Percentiles rank a stretch among this genome's conserved stretches.
Conservation (phyloP, 1,140 invertebrate genomes). For the Caerostris darwini region DNA sequence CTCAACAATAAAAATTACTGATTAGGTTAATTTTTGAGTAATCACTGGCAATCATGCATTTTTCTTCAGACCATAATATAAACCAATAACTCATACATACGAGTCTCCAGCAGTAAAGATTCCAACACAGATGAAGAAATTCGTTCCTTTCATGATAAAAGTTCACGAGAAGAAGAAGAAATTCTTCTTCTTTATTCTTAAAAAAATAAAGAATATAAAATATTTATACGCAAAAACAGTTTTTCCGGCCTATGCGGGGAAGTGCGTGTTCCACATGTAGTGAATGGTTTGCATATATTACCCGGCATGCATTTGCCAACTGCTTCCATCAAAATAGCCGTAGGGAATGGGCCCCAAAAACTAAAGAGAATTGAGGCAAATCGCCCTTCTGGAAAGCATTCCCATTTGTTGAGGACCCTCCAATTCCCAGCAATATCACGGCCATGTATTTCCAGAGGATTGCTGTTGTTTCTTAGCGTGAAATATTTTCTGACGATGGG, state of each 20-base stretch:
- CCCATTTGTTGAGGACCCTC: neutral
- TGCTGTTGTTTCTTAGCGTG: neutral
- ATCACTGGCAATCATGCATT: too few species aligned
- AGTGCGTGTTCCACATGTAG: constrained; percentile 3
- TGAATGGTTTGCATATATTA: constrained; percentile 55
- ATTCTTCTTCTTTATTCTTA: neutral
- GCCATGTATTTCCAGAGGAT: neutral
- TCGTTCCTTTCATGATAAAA: too few species aligned
- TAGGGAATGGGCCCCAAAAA: constrained; percentile 4
- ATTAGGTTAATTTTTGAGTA: too few species aligned
- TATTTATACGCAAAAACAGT: neutral
- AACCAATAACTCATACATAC: too few species aligned
- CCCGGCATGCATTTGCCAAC: neutral
- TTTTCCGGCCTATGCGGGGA: neutral
- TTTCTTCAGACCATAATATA: too few species aligned
- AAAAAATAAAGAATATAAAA: neutral
- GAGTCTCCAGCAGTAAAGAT: too few species aligned
- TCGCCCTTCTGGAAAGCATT: constrained; percentile 21
- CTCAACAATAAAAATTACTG: too few species aligned
- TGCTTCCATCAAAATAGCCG: constrained; percentile 32
- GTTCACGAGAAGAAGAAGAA: neutral
- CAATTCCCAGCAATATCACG: neutral
- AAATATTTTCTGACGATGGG: neutral
- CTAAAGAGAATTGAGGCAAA: constrained; percentile 24
- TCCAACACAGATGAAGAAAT: too few species aligned